Percentiles rank a stretch among this genome's conserved stretches.
These are phyloP conservation scores for Eueides isabella DNA, from an alignment of 1,140 invertebrate genomes.

Conservation along the genomic window DNA sequence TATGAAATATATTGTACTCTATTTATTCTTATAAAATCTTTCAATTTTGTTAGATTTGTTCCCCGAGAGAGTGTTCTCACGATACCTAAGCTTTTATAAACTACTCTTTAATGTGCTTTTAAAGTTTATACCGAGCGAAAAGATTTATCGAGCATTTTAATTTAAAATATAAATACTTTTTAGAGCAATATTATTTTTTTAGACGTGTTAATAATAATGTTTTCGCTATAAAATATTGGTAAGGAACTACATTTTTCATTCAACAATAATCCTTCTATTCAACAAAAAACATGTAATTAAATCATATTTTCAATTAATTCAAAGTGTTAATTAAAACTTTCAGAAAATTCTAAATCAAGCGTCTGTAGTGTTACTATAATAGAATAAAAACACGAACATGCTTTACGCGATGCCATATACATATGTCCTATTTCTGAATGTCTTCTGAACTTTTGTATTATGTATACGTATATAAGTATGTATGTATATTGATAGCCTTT, in stretches of 20 bases:
- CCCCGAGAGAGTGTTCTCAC: not conserved
- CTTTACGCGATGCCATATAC: not conserved
- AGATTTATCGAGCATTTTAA: not conserved
- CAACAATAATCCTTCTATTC: not conserved
- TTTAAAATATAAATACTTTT: not conserved
- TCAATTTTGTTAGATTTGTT: not conserved
- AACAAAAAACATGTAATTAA: not conserved
- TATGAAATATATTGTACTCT: no score
- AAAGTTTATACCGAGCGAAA: not conserved
- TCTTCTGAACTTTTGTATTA: not conserved
- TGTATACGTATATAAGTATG: conserved; percentile 8
- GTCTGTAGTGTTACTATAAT: no score
- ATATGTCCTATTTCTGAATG: not conserved
- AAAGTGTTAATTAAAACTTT: not conserved
- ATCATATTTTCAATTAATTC: not conserved
- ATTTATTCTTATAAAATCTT: not conserved
- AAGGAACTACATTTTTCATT: not conserved
- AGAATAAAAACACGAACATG: no score
- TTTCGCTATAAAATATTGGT: not conserved
- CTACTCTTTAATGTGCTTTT: not conserved
- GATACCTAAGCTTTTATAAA: not conserved
- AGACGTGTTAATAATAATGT: not conserved
- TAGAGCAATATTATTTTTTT: not conserved
- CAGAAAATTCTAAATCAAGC: no score
- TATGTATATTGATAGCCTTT: conserved; percentile 4